Base-by-base conservation (phyloP, 2,888 invertebrate species). In the Ischnus inquisitorius region DNA sequence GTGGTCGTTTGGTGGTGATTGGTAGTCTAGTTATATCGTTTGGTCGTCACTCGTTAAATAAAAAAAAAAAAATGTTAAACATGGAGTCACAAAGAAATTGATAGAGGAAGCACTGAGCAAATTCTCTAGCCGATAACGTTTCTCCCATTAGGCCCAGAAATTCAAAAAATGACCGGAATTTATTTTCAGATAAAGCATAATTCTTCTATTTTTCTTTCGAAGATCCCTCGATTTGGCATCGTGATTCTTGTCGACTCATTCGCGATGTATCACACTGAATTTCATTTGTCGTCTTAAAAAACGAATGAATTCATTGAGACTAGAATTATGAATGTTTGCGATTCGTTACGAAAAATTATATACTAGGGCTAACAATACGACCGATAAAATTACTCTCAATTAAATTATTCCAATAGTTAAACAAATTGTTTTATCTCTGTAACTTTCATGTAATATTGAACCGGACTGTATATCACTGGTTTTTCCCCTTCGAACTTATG, bases 11-110 rank as follows among this genome's bases (percentile, higher is more conserved):
- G n/a, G n/a, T n/a, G n/a, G n/a, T n/a, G n/a, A n/a, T n/a, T n/a
- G n/a, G n/a, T n/a, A n/a, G n/a, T n/a, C n/a, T n/a, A n/a, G n/a
- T n/a, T n/a, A n/a, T n/a, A n/a, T n/a, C n/a, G n/a, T n/a, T n/a
- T n/a, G n/a, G n/a, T n/a, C n/a, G n/a, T n/a, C n/a, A n/a, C n/a
- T n/a, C n/a, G n/a, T n/a, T n/a, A n/a, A n/a, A n/a, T n/a, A n/a
- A n/a, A n/a, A n/a, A n/a, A n/a, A n/a, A n/a, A n/a, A n/a, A n/a
- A n/a, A n/a, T n/a, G n/a, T n/a, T n/a, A n/a, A n/a, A n/a, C n/a
- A 94, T 89, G 95, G 95, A 74, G 93, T 95, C 1, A 94, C 92
- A 1, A 92, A 91, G 86, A 88, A 92, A 76, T 91, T 95, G 48
- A 87, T 95, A 16, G 91, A 94, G 84, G 90, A 94, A 80, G 94